Conservation (phyloP, 2,888 invertebrate genomes). For the Dryobota labecula region DNA sequence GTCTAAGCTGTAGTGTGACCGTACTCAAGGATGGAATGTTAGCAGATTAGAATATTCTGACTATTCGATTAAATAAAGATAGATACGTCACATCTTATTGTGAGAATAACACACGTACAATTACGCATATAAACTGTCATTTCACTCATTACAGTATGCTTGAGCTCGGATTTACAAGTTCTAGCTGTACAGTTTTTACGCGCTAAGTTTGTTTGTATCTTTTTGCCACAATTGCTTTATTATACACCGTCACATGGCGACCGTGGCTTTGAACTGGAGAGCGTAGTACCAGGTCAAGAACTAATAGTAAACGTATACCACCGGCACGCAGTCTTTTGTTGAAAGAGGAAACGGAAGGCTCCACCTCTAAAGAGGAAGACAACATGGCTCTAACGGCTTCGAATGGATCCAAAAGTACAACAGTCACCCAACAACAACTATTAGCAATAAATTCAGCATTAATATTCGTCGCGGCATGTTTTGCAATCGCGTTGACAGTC, state of each 20-base stretch:
- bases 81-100: not conserved
- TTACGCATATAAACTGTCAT: not conserved
- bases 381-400: not conserved
- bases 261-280: no score
- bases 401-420: not conserved
- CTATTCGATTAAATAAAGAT: not conserved
- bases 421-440: not conserved
- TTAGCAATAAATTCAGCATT: not conserved
- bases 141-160: not conserved
- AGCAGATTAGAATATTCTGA: not conserved
- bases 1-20: not conserved
- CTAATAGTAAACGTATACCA: no score
- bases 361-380: not conserved
- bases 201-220: no score
- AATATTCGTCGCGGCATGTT: not conserved
- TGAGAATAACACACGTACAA: slow-evolving; percentile 4
- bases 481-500: not conserved
- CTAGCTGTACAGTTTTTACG: no score
- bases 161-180: not conserved
- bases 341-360: not conserved
- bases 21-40: not conserved
- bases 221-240: no score
- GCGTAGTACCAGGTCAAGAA: no score
- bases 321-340: no score
- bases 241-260: no score